A percentile compares a stretch with the other conserved stretches of the same genome.
Conservation (phyloP, 1,140 invertebrate genomes). For the Melanaphis sacchari region DNA sequence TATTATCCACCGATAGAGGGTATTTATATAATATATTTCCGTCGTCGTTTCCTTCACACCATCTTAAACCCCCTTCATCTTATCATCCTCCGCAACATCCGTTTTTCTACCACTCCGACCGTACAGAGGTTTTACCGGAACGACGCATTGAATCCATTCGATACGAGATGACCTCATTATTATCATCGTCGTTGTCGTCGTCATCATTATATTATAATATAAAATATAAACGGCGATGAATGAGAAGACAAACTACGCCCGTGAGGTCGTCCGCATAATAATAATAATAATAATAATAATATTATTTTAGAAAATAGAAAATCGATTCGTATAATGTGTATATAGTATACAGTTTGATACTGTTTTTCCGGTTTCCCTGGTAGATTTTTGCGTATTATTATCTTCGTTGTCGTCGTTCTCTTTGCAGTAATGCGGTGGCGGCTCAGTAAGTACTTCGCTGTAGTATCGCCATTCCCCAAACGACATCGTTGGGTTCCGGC, state of each 20-base stretch:
- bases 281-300: not conserved
- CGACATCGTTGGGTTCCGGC: not conserved
- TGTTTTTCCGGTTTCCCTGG: not conserved
- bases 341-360: not conserved
- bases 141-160: not conserved
- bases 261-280: not conserved
- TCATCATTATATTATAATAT: not conserved
- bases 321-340: not conserved
- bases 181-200: not conserved
- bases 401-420: not conserved
- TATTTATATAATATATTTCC: slow-evolving; percentile 18
- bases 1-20: not conserved
- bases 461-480: not conserved
- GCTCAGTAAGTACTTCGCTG: not conserved
- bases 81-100: not conserved
- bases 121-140: not conserved
- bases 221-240: not conserved
- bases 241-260: not conserved
- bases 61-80: not conserved
- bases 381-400: not conserved
- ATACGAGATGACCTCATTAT: not conserved
- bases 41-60: not conserved
- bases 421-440: not conserved
- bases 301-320: slow-evolving; percentile 6
- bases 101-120: not conserved